Evolutionary conservation across 2,797 vertebrate genomes (phyloP).

Genomic region (Naso thynnoides): DNA sequence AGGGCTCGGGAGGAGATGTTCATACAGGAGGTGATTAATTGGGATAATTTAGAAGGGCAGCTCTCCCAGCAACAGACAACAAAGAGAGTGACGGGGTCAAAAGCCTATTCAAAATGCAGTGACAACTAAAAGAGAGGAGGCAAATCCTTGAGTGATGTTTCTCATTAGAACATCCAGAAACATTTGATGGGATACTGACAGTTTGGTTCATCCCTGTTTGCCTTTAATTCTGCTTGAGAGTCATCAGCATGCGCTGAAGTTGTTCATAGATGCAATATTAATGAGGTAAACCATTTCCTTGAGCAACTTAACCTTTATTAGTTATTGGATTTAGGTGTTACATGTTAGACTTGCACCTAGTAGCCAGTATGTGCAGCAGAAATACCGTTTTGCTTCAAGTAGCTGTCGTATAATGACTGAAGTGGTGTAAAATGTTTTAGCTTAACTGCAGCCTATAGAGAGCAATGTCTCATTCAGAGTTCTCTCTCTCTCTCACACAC

Average conservation of each 20-base stretch:
- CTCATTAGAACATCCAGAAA: slow-evolving; percentile 15
- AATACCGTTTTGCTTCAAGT: neutral
- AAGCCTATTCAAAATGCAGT: too few relatives aligned
- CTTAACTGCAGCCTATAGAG: neutral
- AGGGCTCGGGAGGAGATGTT: neutral
- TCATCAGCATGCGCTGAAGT: neutral
- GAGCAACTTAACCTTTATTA: too few relatives aligned
- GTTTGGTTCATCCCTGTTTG: neutral
- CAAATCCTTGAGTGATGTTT: slow-evolving; percentile 31
- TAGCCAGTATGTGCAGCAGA: too few relatives aligned
- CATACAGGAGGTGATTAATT: neutral
- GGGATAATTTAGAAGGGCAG: slow-evolving; percentile 11
- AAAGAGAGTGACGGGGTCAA: slow-evolving; percentile 31
- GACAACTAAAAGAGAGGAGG: slow-evolving; percentile 13
- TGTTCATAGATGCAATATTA: neutral
- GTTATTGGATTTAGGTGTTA: too few relatives aligned
- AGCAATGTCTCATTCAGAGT: slow-evolving; percentile 24
- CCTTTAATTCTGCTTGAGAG: slow-evolving; percentile 3
- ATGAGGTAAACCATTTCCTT: too few relatives aligned
- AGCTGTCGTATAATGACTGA: neutral
- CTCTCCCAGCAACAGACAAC: slow-evolving; percentile 43
- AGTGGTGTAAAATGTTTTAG: neutral
- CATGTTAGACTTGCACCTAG: too few relatives aligned
- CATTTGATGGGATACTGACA: neutral
- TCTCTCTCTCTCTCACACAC: slow-evolving; percentile 14